A percentile compares a stretch with the other conserved stretches of the same genome.
phyloP scores from a whole-genome alignment of 2,113 vertebrate species.

The Muntiacus reevesi region DNA sequence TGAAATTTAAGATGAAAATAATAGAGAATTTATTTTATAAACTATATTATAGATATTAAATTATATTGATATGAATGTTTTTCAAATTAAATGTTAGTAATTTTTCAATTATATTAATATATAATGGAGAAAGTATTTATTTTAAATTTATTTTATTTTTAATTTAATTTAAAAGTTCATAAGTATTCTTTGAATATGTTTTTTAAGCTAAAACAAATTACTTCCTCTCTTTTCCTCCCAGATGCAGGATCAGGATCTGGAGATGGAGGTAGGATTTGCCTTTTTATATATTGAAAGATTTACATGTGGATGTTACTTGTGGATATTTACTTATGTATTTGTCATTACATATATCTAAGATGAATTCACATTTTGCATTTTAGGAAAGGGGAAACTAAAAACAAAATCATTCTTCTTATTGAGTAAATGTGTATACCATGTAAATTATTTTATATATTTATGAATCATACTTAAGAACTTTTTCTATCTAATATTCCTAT shows the following conservation, averaged over 20 bases:
- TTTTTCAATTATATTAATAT: slow-evolving; percentile 62
- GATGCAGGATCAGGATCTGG: slow-evolving; percentile 90
- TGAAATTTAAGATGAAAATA: slow-evolving; percentile 6
- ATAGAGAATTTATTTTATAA: neutral
- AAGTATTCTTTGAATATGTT: neutral
- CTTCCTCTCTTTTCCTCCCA: slow-evolving; percentile 65
- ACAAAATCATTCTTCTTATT: neutral
- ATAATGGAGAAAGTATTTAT: neutral
- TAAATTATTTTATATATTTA: slow-evolving; percentile 61
- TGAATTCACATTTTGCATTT: slow-evolving; percentile 49
- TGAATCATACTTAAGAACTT: slow-evolving; percentile 64
- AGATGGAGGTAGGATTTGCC: slow-evolving; percentile 84
- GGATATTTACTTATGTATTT: neutral
- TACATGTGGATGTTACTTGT: neutral
- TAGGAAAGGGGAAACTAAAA: slow-evolving; percentile 26
- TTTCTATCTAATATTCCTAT: slow-evolving; percentile 71
- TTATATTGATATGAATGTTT: neutral
- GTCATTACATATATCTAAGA: neutral
- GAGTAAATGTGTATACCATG: neutral
- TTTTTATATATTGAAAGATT: slow-evolving; percentile 42
- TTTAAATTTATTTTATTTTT: neutral
- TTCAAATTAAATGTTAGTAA: slow-evolving; percentile 54
- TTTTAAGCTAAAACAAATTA: slow-evolving; percentile 33
- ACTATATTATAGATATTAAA: neutral
- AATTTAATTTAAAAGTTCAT: neutral